Conservation (phyloP, 2,888 invertebrate genomes). For the Conomelus anceps region DNA sequence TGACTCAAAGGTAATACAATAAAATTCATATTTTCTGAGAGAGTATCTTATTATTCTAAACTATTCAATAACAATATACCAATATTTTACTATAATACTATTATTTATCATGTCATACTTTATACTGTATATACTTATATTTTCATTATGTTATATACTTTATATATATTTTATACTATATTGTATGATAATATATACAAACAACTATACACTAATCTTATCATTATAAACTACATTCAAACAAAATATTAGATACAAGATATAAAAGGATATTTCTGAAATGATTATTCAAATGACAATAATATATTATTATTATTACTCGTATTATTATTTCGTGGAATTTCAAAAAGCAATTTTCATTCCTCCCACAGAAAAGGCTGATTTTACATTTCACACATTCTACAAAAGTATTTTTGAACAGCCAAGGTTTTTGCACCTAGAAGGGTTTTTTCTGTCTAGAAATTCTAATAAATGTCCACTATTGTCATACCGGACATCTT, state of each 20-base stretch:
- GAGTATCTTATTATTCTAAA: background rate
- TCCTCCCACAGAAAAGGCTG: background rate
- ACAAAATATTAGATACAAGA: too few species aligned
- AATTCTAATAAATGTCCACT: slow-evolving; percentile 6
- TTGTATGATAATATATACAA: too few species aligned
- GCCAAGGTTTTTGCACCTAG: slow-evolving; percentile 1
- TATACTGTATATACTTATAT: too few species aligned
- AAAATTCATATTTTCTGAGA: slow-evolving; percentile 7
- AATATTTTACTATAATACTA: background rate
- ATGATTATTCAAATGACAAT: background rate
- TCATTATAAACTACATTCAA: too few species aligned
- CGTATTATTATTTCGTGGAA: slow-evolving; percentile 6
- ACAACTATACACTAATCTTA: too few species aligned
- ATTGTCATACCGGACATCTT: slow-evolving; percentile 11
- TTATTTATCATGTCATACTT: too few species aligned
- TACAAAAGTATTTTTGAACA: slow-evolving; percentile 2
- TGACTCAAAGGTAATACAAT: slow-evolving; percentile 13
- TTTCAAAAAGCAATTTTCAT: slow-evolving; percentile 11
- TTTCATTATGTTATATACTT: too few species aligned
- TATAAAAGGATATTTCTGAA: too few species aligned
- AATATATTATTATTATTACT: background rate
- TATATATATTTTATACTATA: too few species aligned
- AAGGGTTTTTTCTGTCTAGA: background rate
- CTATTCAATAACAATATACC: background rate
- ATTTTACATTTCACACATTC: slow-evolving; percentile 6